phyloP scores from a whole-genome alignment of 2,797 vertebrate species.

The Gastrophryne carolinensis region DNA sequence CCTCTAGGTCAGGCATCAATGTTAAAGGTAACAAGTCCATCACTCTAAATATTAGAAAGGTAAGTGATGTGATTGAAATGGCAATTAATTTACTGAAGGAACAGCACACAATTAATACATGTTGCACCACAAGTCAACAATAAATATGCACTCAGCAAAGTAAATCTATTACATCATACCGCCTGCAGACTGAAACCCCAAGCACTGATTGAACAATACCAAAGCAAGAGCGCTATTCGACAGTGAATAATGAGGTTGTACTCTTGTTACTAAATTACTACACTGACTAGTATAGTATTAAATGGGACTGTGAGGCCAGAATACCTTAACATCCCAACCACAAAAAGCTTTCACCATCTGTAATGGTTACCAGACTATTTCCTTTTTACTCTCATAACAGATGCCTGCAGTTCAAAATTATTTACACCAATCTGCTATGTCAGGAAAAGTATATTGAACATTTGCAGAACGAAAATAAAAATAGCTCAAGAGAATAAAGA shows the following conservation, averaged over 20 bases:
- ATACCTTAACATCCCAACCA: background rate
- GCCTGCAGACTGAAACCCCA: background rate
- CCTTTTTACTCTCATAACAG: background rate
- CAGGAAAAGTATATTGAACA: conserved; percentile 13
- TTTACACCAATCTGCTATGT: conserved; percentile 15
- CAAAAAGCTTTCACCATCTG: background rate
- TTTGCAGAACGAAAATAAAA: background rate
- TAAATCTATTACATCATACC: background rate
- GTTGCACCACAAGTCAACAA: background rate
- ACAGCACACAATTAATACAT: background rate
- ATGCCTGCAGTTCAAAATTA: background rate
- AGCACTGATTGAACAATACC: background rate
- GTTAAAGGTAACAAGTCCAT: too few relatives aligned
- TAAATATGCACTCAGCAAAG: background rate
- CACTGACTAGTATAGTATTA: conserved; percentile 25
- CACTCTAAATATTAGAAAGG: too few relatives aligned
- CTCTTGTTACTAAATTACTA: background rate
- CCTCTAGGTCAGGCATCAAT: too few relatives aligned
- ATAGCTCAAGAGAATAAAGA: background rate
- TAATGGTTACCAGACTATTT: background rate
- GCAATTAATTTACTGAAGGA: too few relatives aligned
- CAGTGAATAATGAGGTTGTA: background rate
- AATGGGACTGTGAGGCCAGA: background rate
- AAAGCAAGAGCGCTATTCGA: background rate
- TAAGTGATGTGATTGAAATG: too few relatives aligned